Evolutionary conservation across 2,888 invertebrate genomes (phyloP), one percentile per base, ranked within the genome.

Genomic region (Chydorus sphaericus): DNA sequence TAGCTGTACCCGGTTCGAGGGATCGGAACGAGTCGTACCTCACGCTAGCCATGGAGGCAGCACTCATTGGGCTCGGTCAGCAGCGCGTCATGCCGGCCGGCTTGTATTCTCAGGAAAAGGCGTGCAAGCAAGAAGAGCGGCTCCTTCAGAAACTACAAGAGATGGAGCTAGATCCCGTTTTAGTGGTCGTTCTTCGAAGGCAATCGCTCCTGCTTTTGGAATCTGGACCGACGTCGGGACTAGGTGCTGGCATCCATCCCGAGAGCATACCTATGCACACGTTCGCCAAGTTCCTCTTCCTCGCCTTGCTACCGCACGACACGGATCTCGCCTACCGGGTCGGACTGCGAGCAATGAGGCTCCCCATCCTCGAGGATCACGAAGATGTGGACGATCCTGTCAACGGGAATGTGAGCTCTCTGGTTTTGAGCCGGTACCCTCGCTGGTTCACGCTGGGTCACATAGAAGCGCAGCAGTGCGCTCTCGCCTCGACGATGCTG

Each of bases 251-350:
- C 26, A 82, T 86, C 61, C 85, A 85, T 68, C 81, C 85, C 0
- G 82, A 87, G 63, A 83, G 84, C 37, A 82, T 85, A 62, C 87
- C 88, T 18, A 85, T 87, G 77, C 87, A 88, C 67, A 85, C 85
- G 39, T 85, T 86, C 70, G 86, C 87, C 10, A 70, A 83, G 61
- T 87, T 82, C 70, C 75, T 87, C 61, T 88, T 88, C 73, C 77
- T 83, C 30, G 80, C 85, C 28, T 73, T 88, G 60, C 73, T 86
- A 63, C 80, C 82, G 49, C 77, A 79, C 61, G 83, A 87, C 67
- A 78, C 82, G 0, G 85, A 87, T 64, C 73, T 88, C 61, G 86
- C 87, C 1, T 88, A 86, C 67, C 76, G 81, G 59, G 81, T 86
- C 11, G 87, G 87, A 0, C 69, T 86, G 44, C 69, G 85, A 49